Evolutionary conservation across 2,888 invertebrate genomes (phyloP), one percentile per base, ranked within the genome.

Genomic region (Ichneumoninae sp.): DNA sequence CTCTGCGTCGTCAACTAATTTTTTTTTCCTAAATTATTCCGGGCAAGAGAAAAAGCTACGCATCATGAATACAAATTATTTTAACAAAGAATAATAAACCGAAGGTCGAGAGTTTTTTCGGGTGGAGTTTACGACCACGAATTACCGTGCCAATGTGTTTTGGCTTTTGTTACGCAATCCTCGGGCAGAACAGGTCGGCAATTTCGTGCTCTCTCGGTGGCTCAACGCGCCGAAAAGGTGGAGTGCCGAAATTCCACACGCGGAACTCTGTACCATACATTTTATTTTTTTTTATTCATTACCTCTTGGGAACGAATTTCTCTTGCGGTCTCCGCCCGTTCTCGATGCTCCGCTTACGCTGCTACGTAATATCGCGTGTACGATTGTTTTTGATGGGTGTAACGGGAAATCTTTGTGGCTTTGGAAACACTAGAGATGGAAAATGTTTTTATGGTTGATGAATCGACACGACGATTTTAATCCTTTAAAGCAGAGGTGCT

Each of bases 161-260:
- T 73, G 22, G 65, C 33, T 65, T 81, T 74, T 84, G 65, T 84
- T 78, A 30, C 81, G 84, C 74, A 84, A 81, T 40, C 52, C 52
- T 10, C 60, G 40, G 57, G 16, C 65, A 77, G 69, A 74, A 60
- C 54, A 50, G 26, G 54, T 78, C 65, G 22, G 54, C 81, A 54
- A 71, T 77, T 80, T 60, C 50, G 40, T 57, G 22, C 78, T 66
- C 70, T 47, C 26, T 66, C 80, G 76, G 71, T 47, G 50, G 71
- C 65, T 19, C 66, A 50, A 19, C 68, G 26, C 22, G 66, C 57
- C 40, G 36, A 81, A 82, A 77, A 40, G 33, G 36, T 73, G 19
- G 69, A 81, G 47, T n/a, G 47, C 84, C 74, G 74, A 81, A 81
- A 81, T 81, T 84, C 74, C 84, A 33, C 30, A 54, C 36, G 69